A percentile compares a stretch with the other conserved stretches of the same genome.
Evolutionary conservation across 2,888 invertebrate genomes (phyloP).

Genomic region (Scaptomyza reducta): DNA sequence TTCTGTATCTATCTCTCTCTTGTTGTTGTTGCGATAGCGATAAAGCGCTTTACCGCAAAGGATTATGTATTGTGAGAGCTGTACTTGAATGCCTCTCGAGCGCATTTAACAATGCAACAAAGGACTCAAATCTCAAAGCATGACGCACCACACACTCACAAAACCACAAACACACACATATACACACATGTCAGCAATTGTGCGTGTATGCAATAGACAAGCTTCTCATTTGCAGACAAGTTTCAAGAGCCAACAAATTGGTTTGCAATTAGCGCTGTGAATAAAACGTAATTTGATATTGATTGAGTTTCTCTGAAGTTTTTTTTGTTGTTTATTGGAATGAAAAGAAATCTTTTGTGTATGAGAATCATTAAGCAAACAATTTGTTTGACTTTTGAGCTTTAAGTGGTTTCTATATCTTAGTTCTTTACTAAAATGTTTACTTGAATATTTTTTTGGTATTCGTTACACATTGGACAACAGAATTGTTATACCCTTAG

Average conservation of each 20-base stretch:
- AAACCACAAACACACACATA: neutral
- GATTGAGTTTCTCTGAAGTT: neutral
- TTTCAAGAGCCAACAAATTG: conserved; percentile 3
- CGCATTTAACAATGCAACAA: conserved; percentile 19
- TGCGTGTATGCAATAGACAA: neutral
- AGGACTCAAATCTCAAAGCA: conserved; percentile 22
- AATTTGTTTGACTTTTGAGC: neutral
- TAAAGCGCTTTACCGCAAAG: neutral
- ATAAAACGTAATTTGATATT: conserved; percentile 2
- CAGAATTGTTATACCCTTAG: neutral
- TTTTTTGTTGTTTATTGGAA: neutral
- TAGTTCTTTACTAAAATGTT: neutral
- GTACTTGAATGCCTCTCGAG: neutral
- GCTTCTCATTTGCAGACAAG: neutral
- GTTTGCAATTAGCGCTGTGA: conserved; percentile 13
- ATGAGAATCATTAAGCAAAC: neutral
- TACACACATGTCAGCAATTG: neutral
- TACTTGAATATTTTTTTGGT: neutral
- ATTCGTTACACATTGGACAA: neutral
- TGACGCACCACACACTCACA: conserved; percentile 6
- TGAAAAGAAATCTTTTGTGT: neutral
- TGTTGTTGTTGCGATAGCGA: neutral
- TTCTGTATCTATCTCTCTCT: neutral
- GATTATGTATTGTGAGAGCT: conserved; percentile 1
- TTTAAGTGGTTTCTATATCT: neutral